Conservation (phyloP, 2,113 vertebrate genomes). For the Mungos mungo region DNA sequence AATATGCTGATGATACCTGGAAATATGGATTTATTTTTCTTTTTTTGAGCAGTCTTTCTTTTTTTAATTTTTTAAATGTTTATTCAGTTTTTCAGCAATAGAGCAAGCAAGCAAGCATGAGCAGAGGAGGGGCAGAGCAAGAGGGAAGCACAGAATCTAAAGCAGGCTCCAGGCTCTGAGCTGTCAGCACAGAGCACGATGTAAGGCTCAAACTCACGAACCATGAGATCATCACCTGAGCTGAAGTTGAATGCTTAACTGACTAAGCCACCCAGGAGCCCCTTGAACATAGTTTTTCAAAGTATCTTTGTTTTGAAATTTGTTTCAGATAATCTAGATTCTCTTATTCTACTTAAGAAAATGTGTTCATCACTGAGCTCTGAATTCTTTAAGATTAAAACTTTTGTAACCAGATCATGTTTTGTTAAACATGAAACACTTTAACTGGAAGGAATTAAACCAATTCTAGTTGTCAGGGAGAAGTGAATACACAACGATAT, state of each 20-base stretch:
- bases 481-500: background rate
- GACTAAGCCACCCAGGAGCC: too few relatives aligned
- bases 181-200: too few relatives aligned
- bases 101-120: too few relatives aligned
- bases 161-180: too few relatives aligned
- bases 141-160: too few relatives aligned
- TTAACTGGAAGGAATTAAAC: background rate
- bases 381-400: background rate
- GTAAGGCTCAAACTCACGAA: too few relatives aligned
- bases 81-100: too few relatives aligned
- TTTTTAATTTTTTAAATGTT: too few relatives aligned
- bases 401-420: background rate
- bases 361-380: background rate
- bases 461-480: background rate
- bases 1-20: background rate
- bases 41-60: background rate
- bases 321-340: background rate
- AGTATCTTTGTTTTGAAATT: conserved; percentile 23
- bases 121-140: too few relatives aligned
- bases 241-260: too few relatives aligned
- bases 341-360: background rate
- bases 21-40: background rate
- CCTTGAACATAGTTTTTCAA: background rate
- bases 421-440: background rate
- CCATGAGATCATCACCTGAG: too few relatives aligned